Conservation (phyloP, 2,888 invertebrate species). For the Drosophila falleni region DNA sequence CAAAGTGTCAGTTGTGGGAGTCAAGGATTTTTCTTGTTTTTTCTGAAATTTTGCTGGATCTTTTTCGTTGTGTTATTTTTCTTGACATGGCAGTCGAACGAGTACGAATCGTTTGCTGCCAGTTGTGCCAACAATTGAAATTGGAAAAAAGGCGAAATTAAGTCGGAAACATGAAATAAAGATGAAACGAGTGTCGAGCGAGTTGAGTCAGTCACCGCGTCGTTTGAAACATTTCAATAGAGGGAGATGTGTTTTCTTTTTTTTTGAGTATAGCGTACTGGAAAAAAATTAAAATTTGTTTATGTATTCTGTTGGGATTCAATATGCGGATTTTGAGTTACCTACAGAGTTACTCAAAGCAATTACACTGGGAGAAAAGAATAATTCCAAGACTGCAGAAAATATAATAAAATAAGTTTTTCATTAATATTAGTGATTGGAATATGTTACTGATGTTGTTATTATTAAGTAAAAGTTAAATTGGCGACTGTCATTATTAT, state of each 20-base stretch:
- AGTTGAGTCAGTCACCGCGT: constrained; percentile 47
- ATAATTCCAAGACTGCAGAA: too few species aligned
- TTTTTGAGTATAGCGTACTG: constrained; percentile 25
- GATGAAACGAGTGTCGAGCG: constrained; percentile 67
- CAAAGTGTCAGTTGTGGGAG: constrained; percentile 71
- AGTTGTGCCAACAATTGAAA: constrained; percentile 66
- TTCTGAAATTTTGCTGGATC: constrained; percentile 25
- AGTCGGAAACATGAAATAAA: constrained; percentile 74
- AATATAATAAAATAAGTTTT: not conserved
- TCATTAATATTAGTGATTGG: not conserved
- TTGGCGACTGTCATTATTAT: not conserved
- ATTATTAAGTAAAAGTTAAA: not conserved
- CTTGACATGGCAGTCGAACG: constrained; percentile 31
- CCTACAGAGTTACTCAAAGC: constrained; percentile 34
- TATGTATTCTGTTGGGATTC: constrained; percentile 32
- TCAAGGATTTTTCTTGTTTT: constrained; percentile 58
- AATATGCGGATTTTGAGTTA: constrained; percentile 29
- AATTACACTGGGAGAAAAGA: constrained; percentile 49
- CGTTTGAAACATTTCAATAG: constrained; percentile 24
- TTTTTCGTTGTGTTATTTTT: constrained; percentile 31
- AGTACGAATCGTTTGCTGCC: constrained; percentile 52
- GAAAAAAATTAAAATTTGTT: constrained; percentile 66
- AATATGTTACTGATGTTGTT: not conserved
- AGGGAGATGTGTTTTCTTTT: not conserved
- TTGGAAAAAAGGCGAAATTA: constrained; percentile 60